Evolutionary conservation across 2,888 invertebrate species (phyloP), one percentile per base, ranked within the genome.

Genomic region (Sympetrum striolatum): DNA sequence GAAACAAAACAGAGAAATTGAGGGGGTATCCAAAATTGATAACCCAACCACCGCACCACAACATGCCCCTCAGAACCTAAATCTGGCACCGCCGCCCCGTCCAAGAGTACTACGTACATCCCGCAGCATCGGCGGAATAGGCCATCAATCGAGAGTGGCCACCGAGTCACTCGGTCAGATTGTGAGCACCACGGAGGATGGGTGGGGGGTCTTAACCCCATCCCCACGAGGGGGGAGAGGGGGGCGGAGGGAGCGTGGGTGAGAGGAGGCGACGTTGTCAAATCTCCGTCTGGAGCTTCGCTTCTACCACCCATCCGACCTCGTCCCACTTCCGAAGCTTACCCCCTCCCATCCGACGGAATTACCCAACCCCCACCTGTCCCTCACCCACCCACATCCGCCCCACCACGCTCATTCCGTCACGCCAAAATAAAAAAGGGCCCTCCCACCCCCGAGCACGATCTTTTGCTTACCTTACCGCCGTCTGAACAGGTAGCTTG

Each of bases 281-380:
- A 60, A 86, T 86, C 86, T 86, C 58, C 86, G 86, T 86, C 86
- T 86, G 86, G 86, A 86, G 35, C 86, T 60, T 48, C 73, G 79
- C 82, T 73, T 58, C 64, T 18, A 25, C 64, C 39, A 95, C 95
- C 94, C 94, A 94, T 94, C 94, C 95, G 94, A 94, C 94, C 94
- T 94, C 94, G 94, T 92, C 93, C 92, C 92, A 91, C 91, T 91
- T 91, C 91, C 91, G 91, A 91, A 90, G 91, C 91, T 92, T 91
- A 91, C 91, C 91, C 94, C 91, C 90, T 37, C 90, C 73, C 35
- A 48, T 80, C 79, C 35, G 44, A 82, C n/a, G 73, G 80, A 73
- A 82, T 82, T 53, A 58, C 60, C 86, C 86, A 82, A 79, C 81
- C 81, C 80, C 80, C 90, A 82, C 86, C 44, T 80, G 81, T 86